Conservation (phyloP, 2,888 invertebrate genomes). For the Pristionchus exspectatus region DNA sequence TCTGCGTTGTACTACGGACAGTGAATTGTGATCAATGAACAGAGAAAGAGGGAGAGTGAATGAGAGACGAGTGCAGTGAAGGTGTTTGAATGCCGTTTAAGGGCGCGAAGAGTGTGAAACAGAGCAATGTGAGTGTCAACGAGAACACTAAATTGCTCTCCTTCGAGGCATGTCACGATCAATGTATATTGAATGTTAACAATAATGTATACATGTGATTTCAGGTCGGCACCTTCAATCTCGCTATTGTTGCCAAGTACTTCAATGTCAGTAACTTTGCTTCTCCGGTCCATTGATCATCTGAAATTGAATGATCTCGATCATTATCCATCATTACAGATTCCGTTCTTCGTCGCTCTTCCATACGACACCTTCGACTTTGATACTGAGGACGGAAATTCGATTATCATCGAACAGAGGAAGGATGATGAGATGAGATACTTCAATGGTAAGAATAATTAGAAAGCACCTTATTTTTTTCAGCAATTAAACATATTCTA, state of each 20-base stretch:
- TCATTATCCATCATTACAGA: constrained; percentile 78
- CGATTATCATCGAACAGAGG: constrained; percentile 94
- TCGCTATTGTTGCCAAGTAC: constrained; percentile 92
- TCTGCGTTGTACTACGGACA: no score
- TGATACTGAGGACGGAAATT: constrained; percentile 87
- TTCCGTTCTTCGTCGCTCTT: constrained; percentile 96
- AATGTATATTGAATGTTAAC: no score
- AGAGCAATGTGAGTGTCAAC: no score
- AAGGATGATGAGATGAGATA: constrained; percentile 93
- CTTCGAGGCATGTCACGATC: no score
- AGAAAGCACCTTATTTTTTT: no score
- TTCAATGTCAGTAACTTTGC: constrained; percentile 82
- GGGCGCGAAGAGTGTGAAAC: no score
- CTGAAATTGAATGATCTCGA: background rate
- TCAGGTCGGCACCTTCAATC: constrained; percentile 83
- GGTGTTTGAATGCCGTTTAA: no score
- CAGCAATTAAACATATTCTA: no score
- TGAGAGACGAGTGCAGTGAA: no score
- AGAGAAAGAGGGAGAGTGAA: no score
- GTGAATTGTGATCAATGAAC: no score
- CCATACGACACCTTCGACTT: constrained; percentile 92
- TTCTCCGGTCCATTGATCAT: background rate
- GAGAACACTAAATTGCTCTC: no score
- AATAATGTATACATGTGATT: background rate
- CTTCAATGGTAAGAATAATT: constrained; percentile 86